These are phyloP conservation scores for Ibidorhyncha struthersii DNA, from an alignment of 2,113 vertebrate species.

Conservation along the genomic window DNA sequence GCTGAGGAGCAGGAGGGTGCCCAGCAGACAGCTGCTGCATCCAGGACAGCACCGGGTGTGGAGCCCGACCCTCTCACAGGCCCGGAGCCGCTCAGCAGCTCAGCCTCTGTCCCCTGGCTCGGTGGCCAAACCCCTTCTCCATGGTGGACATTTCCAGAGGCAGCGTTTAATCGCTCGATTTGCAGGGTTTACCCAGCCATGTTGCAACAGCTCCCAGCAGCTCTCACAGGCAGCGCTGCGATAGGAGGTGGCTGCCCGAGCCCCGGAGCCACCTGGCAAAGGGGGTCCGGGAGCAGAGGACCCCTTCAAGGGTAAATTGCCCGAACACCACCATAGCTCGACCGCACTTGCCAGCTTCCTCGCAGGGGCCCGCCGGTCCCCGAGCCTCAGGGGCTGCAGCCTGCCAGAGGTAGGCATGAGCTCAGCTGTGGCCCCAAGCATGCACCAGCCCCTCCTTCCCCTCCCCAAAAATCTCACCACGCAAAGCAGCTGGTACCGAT, in stretches of 20 bases:
- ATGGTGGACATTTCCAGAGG: conserved; percentile 8
- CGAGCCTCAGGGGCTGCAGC: not conserved
- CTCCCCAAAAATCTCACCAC: not conserved
- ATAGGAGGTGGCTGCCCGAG: not conserved
- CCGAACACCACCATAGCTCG: not conserved
- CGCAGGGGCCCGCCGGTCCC: rapidly evolving
- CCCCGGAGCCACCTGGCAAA: not conserved
- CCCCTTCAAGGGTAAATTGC: not conserved
- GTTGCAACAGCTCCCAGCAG: conserved; percentile 53
- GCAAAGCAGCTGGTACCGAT: not conserved
- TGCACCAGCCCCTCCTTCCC: not conserved
- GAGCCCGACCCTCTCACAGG: not conserved
- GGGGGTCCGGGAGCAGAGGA: not conserved
- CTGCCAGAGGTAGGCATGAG: not conserved
- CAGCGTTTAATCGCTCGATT: not conserved
- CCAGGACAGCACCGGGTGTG: not conserved
- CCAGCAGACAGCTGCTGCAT: not conserved
- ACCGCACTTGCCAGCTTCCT: not conserved
- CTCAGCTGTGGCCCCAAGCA: rapidly evolving
- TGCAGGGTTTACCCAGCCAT: conserved; percentile 50
- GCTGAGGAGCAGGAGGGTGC: not conserved
- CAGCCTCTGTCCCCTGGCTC: not conserved
- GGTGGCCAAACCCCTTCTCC: not conserved
- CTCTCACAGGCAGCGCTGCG: conserved; percentile 13
- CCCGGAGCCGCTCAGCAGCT: not conserved